phyloP scores from a whole-genome alignment of 2,888 invertebrate genomes.

The Microctonus brassicae region DNA sequence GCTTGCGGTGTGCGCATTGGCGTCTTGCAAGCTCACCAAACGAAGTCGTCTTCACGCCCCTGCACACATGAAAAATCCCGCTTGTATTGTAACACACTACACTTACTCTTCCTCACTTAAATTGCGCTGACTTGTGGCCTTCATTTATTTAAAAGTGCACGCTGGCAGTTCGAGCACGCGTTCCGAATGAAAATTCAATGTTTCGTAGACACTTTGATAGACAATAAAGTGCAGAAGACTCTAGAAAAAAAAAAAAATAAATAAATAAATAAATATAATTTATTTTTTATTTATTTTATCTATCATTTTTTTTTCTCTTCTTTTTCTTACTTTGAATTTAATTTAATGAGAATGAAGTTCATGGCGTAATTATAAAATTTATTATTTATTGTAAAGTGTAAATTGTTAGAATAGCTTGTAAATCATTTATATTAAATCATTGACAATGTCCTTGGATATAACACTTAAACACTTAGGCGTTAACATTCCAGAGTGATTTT shows the following conservation, averaged over 20 bases:
- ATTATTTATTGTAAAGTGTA: neutral
- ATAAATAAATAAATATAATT: no score
- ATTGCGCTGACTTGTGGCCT: constrained; percentile 27
- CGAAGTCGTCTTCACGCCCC: constrained; percentile 29
- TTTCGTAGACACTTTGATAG: no score
- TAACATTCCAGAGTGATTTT: constrained; percentile 45
- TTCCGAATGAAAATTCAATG: constrained; percentile 17
- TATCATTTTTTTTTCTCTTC: no score
- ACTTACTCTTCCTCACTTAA: neutral
- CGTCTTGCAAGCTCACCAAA: constrained; percentile 33
- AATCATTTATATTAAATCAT: constrained; percentile 16
- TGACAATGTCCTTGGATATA: constrained; percentile 39
- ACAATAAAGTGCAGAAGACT: neutral
- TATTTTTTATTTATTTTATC: neutral
- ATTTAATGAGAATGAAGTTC: neutral
- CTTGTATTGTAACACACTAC: neutral
- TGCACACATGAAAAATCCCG: neutral
- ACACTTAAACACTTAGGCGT: constrained; percentile 36
- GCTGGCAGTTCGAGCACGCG: constrained; percentile 21
- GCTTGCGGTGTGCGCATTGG: constrained; percentile 44
- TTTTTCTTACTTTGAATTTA: neutral
- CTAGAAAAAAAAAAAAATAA: neutral
- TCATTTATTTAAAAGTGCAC: constrained; percentile 38
- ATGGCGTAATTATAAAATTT: neutral
- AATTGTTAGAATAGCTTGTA: neutral